phyloP scores from a whole-genome alignment of 2,797 vertebrate genomes.

The Huso huso region DNA sequence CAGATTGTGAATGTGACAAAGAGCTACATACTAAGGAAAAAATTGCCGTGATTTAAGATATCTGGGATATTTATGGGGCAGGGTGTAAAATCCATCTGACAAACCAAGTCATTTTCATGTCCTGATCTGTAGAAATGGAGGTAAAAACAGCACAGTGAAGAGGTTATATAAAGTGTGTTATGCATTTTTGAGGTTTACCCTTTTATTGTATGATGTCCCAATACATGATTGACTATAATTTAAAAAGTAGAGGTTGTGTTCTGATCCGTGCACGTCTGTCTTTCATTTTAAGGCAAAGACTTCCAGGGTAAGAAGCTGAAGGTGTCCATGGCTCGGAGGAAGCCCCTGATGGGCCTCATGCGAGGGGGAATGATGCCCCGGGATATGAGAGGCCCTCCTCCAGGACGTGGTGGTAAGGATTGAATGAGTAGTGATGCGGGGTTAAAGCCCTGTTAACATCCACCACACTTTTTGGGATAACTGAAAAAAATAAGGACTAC shows the following conservation, averaged over 20 bases:
- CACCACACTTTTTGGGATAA: too few species aligned
- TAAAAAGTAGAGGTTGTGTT: too few species aligned
- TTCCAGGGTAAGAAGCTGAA: conserved; percentile 89
- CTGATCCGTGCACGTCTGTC: background rate
- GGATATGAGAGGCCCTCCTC: conserved; percentile 75
- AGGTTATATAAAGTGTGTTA: background rate
- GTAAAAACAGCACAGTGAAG: background rate
- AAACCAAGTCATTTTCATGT: background rate
- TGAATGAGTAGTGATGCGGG: too few species aligned
- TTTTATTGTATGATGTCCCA: background rate
- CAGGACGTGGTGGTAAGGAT: conserved; percentile 78
- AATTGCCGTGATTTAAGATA: too few species aligned
- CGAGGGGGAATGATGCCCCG: conserved; percentile 81
- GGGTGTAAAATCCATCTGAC: too few species aligned
- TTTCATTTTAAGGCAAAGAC: conserved; percentile 74
- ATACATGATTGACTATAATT: background rate
- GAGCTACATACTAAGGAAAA: background rate
- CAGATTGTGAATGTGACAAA: background rate
- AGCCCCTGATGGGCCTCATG: conserved; percentile 85
- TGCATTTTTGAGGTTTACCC: background rate
- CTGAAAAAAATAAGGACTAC: too few species aligned
- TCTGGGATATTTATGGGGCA: too few species aligned
- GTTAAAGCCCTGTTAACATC: too few species aligned
- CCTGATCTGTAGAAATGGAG: background rate
- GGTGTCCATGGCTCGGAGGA: conserved; percentile 84